A percentile compares a stretch with the other conserved stretches of the same genome.
Evolutionary conservation across 2,797 vertebrate species (phyloP).

Genomic region (Pseudotriccus pelzelni): DNA sequence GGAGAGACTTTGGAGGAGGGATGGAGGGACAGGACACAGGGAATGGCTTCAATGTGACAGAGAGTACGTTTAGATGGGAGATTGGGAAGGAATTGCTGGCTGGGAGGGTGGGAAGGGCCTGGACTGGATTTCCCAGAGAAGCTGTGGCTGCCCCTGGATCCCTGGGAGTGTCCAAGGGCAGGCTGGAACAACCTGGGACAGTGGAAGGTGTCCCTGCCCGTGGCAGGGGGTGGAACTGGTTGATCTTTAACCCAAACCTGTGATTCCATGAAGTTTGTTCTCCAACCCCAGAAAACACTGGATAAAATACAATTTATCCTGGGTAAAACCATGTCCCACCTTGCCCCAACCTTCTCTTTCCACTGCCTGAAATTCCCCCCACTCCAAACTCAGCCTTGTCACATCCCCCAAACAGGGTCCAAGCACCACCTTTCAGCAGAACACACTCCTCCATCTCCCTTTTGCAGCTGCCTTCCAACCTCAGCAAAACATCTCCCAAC

Average conservation of each 20-base stretch:
- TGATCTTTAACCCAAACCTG: not conserved
- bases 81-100: not conserved
- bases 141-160: not conserved
- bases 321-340: not conserved
- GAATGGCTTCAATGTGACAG: not conserved
- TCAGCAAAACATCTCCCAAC: not conserved
- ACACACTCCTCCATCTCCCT: not conserved
- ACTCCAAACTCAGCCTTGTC: not conserved
- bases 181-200: accelerated
- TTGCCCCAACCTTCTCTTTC: not conserved
- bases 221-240: not conserved
- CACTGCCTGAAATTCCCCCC: not conserved
- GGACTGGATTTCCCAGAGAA: not conserved
- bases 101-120: not conserved
- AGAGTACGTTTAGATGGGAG: not conserved
- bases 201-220: not conserved
- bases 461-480: not conserved
- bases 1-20: not conserved
- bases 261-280: too few species aligned
- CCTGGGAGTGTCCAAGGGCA: not conserved
- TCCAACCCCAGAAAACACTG: not conserved
- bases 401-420: not conserved
- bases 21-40: not conserved
- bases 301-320: not conserved
- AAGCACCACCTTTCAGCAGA: not conserved